Evolutionary conservation across 2,797 vertebrate species (phyloP), one percentile per base, ranked within the genome.

Genomic region (Amblyopsis hoosieri): DNA sequence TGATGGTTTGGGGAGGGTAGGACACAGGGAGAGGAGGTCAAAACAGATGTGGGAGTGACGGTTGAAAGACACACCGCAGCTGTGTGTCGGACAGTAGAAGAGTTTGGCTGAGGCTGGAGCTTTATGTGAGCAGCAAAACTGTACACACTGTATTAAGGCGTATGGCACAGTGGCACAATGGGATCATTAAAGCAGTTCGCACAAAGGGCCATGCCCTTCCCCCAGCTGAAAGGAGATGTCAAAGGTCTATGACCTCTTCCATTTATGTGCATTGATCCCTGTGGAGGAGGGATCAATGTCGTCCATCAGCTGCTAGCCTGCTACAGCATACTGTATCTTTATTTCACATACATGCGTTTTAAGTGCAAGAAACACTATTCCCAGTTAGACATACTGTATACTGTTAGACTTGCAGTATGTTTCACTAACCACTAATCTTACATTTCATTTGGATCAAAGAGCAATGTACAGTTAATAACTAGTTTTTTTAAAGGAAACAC

Each of bases 201-300:
- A 92, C 87, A 90, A 91, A 91, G 87, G 82, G 78, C 78, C 6
- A 23, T 12, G 62, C 67, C 85, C 90, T 69, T 88, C 88, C 90
- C 89, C 91, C 84, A 3, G 53, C 75, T 83, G 81, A 89, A 90
- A 86, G 78, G 75, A 89, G 88, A 91, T 90, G 92, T 91, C 91
- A 93, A 89, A 91, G 91, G 91, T 92, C 91, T 78, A 70, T 83
- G 91, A 92, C 92, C 92, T 87, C 84, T 90, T 84, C 81, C 90
- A 90, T 93, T 92, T 90, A 91, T 87, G 90, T 85, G 85, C 87
- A 92, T 91, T 92, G 91, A 93, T 93, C 82, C 83, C 56, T 73
- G 81, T 64, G 79, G 74, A 56, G 79, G 88, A 14, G n/a, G 86
- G 91, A 87, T 69, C 82, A 88, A 78, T 62, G 60, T 69, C 73